Base-by-base conservation (phyloP, 2,888 invertebrate species). In the Clanis bilineata region DNA sequence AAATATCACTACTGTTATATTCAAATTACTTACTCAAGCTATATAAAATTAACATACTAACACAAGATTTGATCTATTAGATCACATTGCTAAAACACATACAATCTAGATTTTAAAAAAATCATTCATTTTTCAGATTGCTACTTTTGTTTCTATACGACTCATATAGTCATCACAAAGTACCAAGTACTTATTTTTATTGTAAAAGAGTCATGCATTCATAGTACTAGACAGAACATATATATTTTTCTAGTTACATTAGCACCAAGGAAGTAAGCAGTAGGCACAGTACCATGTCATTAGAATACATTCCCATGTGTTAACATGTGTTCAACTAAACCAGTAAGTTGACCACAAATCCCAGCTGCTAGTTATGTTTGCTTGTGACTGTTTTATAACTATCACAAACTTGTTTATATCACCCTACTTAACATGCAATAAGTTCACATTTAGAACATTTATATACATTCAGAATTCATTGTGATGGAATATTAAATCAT, bases 341-440 rank as follows among this genome's bases (percentile, higher is more conserved):
- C 41, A 38, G 39, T 38, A 41, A n/a, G 47, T 15, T 15, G n/a
- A 47, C 28, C 28, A 47, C 28, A 25, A 47, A 47, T 47, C 47
- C 15, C 47, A 47, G 47, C 15, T 47, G 47, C 25, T 47, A 28
- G n/a, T 28, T 0, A 25, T 47, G 47, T 51, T 28, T 28, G 18
- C 32, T 32, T 32, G 32, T 32, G 10, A 51, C 32, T 51, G 32
- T 51, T 51, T 51, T 18, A 28, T 18, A 18, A 32, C 28, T 32
- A 51, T 32, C 51, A 32, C 51, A 51, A 32, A 32, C 28, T 47
- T 25, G 25, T 47, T 47, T 47, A 28, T 25, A 47, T 25, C 28
- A 47, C 15, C 28, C 25, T 15, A 47, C 47, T 28, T 28, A 47
- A 15, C 25, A 25, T 41, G 18, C 41, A 41, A 38, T 38, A 4